A percentile compares a stretch with the other conserved stretches of the same genome.
These are phyloP conservation scores for Hymenopus coronatus DNA, from an alignment of 2,888 invertebrate genomes.

Conservation along the genomic window DNA sequence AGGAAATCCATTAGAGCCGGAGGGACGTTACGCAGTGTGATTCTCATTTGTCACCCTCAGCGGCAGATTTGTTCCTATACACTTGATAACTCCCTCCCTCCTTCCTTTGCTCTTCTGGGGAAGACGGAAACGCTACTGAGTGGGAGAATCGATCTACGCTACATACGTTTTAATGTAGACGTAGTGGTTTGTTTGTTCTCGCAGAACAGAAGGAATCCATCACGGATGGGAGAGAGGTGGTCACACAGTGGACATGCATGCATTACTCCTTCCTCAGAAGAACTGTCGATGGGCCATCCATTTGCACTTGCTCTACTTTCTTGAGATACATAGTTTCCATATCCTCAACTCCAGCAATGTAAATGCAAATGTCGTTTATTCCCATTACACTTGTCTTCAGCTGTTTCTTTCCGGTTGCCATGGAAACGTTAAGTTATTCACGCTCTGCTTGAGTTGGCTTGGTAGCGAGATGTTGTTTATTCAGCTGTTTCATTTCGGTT, in stretches of 20 bases:
- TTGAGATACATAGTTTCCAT: too few relatives aligned
- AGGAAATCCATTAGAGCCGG: slow-evolving; percentile 32
- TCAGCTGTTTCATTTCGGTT: too few relatives aligned
- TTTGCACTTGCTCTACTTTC: too few relatives aligned
- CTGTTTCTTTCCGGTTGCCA: too few relatives aligned
- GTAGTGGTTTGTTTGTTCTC: slow-evolving; percentile 16
- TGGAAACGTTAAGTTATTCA: too few relatives aligned
- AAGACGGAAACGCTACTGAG: background rate
- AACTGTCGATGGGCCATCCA: background rate
- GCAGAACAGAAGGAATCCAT: slow-evolving; percentile 5
- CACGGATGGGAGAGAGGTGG: background rate
- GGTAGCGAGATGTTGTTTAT: too few relatives aligned
- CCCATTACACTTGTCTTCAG: too few relatives aligned
- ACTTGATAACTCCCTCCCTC: slow-evolving; percentile 12
- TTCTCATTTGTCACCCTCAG: slow-evolving; percentile 31
- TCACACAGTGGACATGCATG: background rate
- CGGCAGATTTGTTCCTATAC: slow-evolving; percentile 17
- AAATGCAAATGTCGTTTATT: too few relatives aligned
- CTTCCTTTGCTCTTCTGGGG: background rate
- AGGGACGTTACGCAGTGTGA: slow-evolving; percentile 27
- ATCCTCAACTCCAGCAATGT: too few relatives aligned
- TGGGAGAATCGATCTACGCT: slow-evolving; percentile 4
- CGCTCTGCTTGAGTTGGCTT: too few relatives aligned
- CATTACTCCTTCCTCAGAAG: background rate
- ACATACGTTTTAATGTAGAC: slow-evolving; percentile 21